A percentile compares a stretch with the other conserved stretches of the same genome.
These are phyloP conservation scores for Polypedilum vanderplanki DNA, from an alignment of 1,140 invertebrate species.

Conservation along the genomic window DNA sequence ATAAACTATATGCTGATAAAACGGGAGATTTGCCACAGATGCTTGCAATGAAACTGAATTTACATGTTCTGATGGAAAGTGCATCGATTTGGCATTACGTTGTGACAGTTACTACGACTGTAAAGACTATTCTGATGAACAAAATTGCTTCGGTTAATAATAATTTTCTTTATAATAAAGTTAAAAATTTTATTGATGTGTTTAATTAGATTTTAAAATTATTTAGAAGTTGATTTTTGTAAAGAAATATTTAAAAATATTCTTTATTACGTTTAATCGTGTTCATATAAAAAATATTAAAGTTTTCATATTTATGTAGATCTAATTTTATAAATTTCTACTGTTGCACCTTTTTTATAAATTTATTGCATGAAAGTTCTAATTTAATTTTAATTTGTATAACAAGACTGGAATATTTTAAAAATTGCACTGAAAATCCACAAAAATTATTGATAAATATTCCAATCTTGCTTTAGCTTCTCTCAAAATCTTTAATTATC, in stretches of 20 bases:
- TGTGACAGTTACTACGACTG: constrained; percentile 87
- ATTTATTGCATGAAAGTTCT: too few species aligned
- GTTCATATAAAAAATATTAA: too few species aligned
- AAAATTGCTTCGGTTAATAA: constrained; percentile 62
- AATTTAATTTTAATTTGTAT: too few species aligned
- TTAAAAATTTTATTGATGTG: background rate
- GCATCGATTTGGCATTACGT: constrained; percentile 58
- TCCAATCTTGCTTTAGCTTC: too few species aligned
- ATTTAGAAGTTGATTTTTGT: background rate
- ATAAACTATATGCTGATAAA: background rate
- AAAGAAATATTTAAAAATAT: too few species aligned
- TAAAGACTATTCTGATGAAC: constrained; percentile 84
- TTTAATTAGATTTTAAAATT: background rate
- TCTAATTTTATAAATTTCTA: too few species aligned
- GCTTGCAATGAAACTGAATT: constrained; percentile 53
- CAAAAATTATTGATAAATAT: too few species aligned
- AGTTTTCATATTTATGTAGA: too few species aligned
- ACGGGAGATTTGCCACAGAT: constrained; percentile 27
- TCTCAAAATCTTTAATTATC: background rate
- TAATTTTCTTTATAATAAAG: background rate
- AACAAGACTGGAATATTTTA: too few species aligned
- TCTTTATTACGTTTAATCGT: too few species aligned
- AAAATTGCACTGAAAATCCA: too few species aligned
- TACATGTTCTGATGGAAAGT: constrained; percentile 57
- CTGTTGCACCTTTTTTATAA: too few species aligned